These are phyloP conservation scores for Actinia tenebrosa DNA, from an alignment of 64 coral and sea anemone genomes.

Conservation along the genomic window DNA sequence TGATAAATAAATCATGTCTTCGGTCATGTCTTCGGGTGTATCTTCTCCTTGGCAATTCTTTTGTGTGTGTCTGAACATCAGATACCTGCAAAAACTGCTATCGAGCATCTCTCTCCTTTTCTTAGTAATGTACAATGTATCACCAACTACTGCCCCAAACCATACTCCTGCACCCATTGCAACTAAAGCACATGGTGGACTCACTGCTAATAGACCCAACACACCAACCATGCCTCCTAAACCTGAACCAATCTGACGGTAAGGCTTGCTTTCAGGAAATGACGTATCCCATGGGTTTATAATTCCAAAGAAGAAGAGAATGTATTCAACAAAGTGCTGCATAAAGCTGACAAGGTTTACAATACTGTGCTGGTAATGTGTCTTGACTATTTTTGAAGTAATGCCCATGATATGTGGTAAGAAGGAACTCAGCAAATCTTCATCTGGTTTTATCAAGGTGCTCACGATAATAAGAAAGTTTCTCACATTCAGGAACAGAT, in stretches of 20 bases:
- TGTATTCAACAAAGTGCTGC: constrained; percentile 1
- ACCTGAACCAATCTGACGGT: constrained; percentile 17
- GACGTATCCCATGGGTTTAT: constrained; percentile 22
- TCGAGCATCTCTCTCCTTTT: not conserved
- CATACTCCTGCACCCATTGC: not conserved
- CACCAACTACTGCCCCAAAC: not conserved
- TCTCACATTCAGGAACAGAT: constrained; percentile 18
- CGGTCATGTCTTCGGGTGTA: not conserved
- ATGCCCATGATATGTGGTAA: not conserved
- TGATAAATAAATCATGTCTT: not conserved
- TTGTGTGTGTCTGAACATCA: not conserved
- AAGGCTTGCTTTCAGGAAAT: not conserved
- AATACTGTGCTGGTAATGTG: not conserved
- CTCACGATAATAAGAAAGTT: constrained; percentile 36
- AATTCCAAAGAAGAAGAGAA: constrained; percentile 26
- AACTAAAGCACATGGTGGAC: not conserved
- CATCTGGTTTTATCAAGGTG: constrained; percentile 5
- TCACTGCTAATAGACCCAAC: not conserved
- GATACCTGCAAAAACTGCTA: not conserved
- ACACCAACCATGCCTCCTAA: not conserved
- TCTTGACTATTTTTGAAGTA: not conserved
- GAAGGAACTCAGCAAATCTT: not conserved
- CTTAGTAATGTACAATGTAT: not conserved
- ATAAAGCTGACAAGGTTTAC: not conserved
- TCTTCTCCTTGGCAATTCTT: not conserved